These are phyloP conservation scores for Frankliniella intonsa DNA, from an alignment of 2,888 invertebrate species.

Conservation along the genomic window DNA sequence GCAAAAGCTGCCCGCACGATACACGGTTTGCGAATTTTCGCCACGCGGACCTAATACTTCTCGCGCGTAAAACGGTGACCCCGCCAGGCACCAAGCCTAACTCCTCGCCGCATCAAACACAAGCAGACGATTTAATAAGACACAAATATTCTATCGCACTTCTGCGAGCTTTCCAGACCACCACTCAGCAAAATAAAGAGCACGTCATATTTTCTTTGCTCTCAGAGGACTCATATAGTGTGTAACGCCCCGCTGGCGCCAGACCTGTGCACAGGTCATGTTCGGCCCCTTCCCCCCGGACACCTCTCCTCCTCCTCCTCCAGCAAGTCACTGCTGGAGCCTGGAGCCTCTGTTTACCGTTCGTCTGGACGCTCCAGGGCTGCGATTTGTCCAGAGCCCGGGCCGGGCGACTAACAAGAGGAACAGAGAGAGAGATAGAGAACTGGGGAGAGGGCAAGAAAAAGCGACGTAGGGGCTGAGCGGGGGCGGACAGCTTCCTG, in stretches of 20 bases:
- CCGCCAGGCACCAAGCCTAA: too few relatives aligned
- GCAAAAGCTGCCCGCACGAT: too few relatives aligned
- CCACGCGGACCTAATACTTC: too few relatives aligned
- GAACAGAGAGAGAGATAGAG: not conserved
- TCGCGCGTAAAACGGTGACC: too few relatives aligned
- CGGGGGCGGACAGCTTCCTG: not conserved
- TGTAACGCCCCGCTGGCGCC: not conserved
- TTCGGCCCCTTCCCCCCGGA: not conserved
- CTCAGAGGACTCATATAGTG: too few relatives aligned
- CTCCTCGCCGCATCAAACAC: too few relatives aligned
- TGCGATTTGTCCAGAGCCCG: not conserved
- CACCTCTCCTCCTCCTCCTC: not conserved
- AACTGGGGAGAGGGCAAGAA: not conserved
- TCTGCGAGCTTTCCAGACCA: too few relatives aligned
- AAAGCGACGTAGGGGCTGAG: not conserved
- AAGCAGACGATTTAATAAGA: too few relatives aligned
- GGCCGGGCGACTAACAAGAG: not conserved
- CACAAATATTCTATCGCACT: too few relatives aligned
- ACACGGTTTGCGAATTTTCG: too few relatives aligned
- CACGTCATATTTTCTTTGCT: too few relatives aligned
- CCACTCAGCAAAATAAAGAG: too few relatives aligned
- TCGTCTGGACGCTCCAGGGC: slow-evolving; percentile 17
- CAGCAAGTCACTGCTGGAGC: not conserved
- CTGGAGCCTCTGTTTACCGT: not conserved
- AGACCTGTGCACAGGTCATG: not conserved